phyloP scores from a whole-genome alignment of 2,113 vertebrate genomes.

The Psittacus erithacus region DNA sequence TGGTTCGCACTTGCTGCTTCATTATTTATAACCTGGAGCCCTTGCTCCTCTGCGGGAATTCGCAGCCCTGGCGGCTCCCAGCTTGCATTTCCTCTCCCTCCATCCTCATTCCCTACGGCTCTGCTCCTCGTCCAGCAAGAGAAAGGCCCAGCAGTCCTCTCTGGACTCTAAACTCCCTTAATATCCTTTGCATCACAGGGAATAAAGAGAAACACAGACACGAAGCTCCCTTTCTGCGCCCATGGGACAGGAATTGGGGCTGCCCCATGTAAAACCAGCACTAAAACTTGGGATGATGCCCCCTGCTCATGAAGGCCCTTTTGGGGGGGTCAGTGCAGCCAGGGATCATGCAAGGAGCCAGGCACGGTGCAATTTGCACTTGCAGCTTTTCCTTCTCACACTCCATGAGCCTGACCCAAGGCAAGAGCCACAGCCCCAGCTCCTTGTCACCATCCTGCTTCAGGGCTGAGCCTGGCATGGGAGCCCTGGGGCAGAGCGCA shows the following conservation, averaged over 20 bases:
- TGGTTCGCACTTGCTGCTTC: neutral
- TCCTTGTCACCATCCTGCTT: neutral
- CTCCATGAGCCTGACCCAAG: fast-evolving
- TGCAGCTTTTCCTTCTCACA: neutral
- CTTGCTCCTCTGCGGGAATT: neutral
- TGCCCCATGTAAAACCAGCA: fast-evolving
- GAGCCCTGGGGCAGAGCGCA: neutral
- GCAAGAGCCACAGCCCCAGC: fast-evolving
- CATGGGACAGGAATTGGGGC: fast-evolving
- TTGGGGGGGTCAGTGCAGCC: fast-evolving
- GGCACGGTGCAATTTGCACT: fast-evolving
- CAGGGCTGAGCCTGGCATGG: neutral
- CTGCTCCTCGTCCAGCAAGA: neutral
- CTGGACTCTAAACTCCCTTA: neutral
- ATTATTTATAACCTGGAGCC: slow-evolving; percentile 40
- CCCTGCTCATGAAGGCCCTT: fast-evolving
- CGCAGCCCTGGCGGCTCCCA: neutral
- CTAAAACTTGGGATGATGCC: fast-evolving
- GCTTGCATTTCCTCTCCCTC: neutral
- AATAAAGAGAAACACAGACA: neutral
- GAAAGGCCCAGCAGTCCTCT: too few relatives aligned
- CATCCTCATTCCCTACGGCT: neutral
- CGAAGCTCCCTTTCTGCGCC: neutral
- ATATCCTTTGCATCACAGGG: neutral
- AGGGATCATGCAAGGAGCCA: fast-evolving